phyloP scores from a whole-genome alignment of 2,113 vertebrate genomes.

The Donacobius atricapilla region DNA sequence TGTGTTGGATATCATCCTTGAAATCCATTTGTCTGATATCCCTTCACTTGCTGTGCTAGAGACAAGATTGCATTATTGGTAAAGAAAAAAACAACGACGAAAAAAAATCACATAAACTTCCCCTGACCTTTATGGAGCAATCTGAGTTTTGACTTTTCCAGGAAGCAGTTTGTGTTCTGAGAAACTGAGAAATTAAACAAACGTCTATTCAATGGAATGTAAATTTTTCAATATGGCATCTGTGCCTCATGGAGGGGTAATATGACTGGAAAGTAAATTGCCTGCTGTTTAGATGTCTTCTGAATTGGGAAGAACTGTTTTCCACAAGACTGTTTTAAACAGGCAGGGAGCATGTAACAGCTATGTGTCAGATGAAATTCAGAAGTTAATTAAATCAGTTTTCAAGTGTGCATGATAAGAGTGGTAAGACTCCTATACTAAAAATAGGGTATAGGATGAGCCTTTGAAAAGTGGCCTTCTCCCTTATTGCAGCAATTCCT shows the following conservation, averaged over 20 bases:
- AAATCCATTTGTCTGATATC: background rate
- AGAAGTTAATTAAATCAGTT: background rate
- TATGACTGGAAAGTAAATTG: background rate
- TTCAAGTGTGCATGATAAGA: background rate
- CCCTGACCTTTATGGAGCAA: background rate
- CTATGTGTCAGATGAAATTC: background rate
- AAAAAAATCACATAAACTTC: background rate
- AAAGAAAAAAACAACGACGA: background rate
- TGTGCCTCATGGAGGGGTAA: background rate
- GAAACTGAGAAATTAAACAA: conserved; percentile 41
- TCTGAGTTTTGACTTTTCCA: background rate
- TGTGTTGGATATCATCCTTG: background rate
- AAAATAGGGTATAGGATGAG: background rate
- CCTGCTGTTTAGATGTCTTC: background rate
- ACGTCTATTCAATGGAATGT: background rate
- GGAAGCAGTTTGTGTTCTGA: conserved; percentile 1
- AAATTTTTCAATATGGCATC: conserved; percentile 13
- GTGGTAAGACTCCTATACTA: background rate
- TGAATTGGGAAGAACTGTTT: background rate
- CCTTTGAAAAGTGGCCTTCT: background rate
- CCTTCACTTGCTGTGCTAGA: background rate
- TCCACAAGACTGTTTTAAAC: background rate
- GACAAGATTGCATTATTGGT: background rate
- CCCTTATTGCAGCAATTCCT: background rate
- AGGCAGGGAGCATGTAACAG: background rate